Conservation (phyloP, 2,888 invertebrate genomes). For the Troides aeacus region DNA sequence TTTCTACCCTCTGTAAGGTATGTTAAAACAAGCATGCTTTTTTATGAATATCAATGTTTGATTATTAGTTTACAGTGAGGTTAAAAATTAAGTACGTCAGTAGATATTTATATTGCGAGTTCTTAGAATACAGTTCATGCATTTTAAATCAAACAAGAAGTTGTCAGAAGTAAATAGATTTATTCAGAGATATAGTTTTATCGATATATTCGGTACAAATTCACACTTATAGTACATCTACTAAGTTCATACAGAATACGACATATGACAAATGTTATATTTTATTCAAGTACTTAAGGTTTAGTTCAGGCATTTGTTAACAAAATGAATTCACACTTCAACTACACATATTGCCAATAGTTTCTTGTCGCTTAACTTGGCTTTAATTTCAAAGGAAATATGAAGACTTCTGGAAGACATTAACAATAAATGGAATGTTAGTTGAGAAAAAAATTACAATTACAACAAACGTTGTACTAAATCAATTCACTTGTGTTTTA, state of each 20-base stretch:
- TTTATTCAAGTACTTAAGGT: conserved; percentile 13
- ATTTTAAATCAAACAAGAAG: conserved; percentile 16
- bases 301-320: background rate
- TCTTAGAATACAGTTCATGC: too few species aligned
- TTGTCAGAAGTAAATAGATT: conserved; percentile 41
- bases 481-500: background rate
- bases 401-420: conserved; percentile 20
- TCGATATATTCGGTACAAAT: conserved; percentile 46
- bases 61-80: too few species aligned
- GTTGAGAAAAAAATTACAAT: conserved; percentile 34
- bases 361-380: background rate
- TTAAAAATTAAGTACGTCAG: too few species aligned
- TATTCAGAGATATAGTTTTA: conserved; percentile 46
- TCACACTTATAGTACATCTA: conserved; percentile 28
- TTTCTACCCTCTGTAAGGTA: too few species aligned
- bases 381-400: background rate
- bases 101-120: too few species aligned
- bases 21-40: too few species aligned
- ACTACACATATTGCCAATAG: conserved; percentile 8
- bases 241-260: conserved; percentile 18
- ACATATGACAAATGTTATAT: conserved; percentile 17
- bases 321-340: conserved; percentile 12
- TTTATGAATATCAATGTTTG: too few species aligned
- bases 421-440: conserved; percentile 17
- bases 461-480: background rate